Percentiles rank a stretch among this genome's conserved stretches.
Conservation (phyloP, 2,888 invertebrate genomes). For the Nowickia ferox region DNA sequence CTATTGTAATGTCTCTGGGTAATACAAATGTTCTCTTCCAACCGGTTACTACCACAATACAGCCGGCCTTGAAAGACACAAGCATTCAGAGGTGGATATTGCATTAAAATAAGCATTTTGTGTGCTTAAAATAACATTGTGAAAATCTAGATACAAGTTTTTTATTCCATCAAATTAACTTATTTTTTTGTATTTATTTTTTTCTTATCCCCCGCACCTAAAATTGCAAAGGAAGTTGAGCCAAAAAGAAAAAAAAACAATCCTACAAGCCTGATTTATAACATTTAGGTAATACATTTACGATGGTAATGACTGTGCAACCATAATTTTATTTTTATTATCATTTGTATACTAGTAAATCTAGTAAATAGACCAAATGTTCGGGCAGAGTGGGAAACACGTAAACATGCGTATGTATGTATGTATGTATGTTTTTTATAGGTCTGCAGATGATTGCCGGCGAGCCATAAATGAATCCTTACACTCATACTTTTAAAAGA, state of each 20-base stretch:
- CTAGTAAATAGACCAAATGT: slow-evolving; percentile 18
- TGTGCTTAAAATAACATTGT: no score
- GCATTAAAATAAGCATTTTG: no score
- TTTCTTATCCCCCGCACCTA: not conserved
- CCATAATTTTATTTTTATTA: slow-evolving; percentile 66
- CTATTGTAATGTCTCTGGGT: no score
- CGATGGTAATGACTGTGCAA: slow-evolving; percentile 57
- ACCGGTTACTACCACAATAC: no score
- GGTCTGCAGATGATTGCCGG: not conserved
- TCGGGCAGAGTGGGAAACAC: not conserved
- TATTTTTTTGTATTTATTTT: not conserved
- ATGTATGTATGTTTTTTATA: not conserved
- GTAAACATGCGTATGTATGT: not conserved
- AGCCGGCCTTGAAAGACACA: no score
- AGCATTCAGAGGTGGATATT: no score
- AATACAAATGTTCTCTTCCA: no score
- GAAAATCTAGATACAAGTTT: no score
- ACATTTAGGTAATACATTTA: slow-evolving; percentile 60
- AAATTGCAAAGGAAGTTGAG: not conserved
- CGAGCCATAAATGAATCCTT: slow-evolving; percentile 1
- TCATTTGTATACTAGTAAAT: slow-evolving; percentile 38
- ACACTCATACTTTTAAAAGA: not conserved
- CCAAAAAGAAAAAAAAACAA: slow-evolving; percentile 6
- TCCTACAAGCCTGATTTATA: slow-evolving; percentile 51
- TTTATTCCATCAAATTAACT: no score